phyloP scores from a whole-genome alignment of 2,888 invertebrate species.

The Agrotis exclamationis region DNA sequence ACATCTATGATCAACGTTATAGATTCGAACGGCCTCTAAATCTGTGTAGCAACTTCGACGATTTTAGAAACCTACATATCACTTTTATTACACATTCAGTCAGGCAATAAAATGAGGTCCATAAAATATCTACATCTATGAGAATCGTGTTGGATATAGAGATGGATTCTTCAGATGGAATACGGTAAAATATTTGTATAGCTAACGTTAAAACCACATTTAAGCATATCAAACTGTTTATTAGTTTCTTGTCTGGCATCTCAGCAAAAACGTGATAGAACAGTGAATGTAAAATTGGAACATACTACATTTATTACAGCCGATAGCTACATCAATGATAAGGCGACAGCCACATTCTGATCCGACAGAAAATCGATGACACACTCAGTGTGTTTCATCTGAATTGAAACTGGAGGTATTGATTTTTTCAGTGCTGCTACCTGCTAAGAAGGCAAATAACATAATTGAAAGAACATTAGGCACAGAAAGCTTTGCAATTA shows the following conservation, averaged over 20 bases:
- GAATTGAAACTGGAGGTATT: conserved; percentile 13
- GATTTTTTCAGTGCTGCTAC: neutral
- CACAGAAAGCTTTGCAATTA: conserved; percentile 67
- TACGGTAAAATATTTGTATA: conserved; percentile 17
- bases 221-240: conserved; percentile 6
- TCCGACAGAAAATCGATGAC: conserved; percentile 19
- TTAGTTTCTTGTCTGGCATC: conserved; percentile 17
- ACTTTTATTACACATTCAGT: conserved; percentile 55
- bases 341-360: neutral
- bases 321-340: neutral
- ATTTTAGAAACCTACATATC: conserved; percentile 50
- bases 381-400: neutral
- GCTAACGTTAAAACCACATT: neutral
- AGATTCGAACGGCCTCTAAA: conserved; percentile 43
- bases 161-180: conserved; percentile 25
- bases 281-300: conserved; percentile 22
- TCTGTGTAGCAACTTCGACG: conserved; percentile 28
- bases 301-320: conserved; percentile 13
- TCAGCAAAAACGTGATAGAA: conserved; percentile 15
- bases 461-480: conserved; percentile 62
- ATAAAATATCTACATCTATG: conserved; percentile 50
- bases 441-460: neutral
- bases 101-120: conserved; percentile 53
- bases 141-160: conserved; percentile 34
- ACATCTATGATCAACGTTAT: conserved; percentile 51